phyloP scores from a whole-genome alignment of 2,888 invertebrate species.

The Phaedon cochleariae region DNA sequence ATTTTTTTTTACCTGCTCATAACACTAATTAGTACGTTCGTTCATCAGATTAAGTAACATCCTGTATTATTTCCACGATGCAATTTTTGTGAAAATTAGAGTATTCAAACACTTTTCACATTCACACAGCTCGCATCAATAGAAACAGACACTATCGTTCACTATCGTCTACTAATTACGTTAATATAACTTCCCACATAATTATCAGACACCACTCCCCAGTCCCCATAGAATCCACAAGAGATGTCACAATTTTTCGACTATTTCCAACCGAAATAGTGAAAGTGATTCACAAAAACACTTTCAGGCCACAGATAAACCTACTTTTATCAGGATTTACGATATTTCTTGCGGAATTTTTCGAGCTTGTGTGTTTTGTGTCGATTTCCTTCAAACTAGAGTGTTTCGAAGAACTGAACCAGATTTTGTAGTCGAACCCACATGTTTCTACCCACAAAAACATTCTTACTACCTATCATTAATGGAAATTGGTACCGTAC shows the following conservation, averaged over 20 bases:
- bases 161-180: not conserved
- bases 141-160: not conserved
- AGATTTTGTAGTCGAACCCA: slow-evolving; percentile 43
- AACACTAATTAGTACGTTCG: too few species aligned
- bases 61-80: too few species aligned
- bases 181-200: not conserved
- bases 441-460: slow-evolving; percentile 41
- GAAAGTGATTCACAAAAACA: not conserved
- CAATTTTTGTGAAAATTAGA: too few species aligned
- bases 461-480: slow-evolving; percentile 32
- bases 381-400: not conserved
- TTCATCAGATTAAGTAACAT: too few species aligned
- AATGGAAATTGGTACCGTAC: not conserved
- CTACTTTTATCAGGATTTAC: not conserved
- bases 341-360: not conserved
- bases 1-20: too few species aligned
- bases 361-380: not conserved
- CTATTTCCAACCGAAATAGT: not conserved
- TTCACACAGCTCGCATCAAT: not conserved
- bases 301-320: not conserved
- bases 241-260: not conserved
- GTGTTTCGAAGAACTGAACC: slow-evolving; percentile 28
- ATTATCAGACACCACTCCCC: not conserved
- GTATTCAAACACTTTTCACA: too few species aligned
- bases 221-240: not conserved